A percentile compares a stretch with the other conserved stretches of the same genome.
phyloP scores from a whole-genome alignment of 2,113 vertebrate species.

The Chionomys nivalis region DNA sequence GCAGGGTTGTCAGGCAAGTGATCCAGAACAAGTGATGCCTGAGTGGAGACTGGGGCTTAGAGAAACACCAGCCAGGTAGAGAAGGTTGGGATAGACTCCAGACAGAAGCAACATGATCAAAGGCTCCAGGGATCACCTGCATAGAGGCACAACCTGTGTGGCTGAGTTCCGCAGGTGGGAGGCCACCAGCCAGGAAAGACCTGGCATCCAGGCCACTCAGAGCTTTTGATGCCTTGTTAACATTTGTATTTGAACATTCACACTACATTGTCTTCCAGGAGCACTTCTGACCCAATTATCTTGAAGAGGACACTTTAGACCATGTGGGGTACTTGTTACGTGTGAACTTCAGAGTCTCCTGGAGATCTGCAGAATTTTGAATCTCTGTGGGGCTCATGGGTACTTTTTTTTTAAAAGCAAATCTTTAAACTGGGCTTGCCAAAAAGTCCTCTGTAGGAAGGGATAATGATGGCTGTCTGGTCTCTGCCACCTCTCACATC shows the following conservation, averaged over 20 bases:
- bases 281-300: background rate
- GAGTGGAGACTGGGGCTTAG: background rate
- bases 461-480: background rate
- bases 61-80: background rate
- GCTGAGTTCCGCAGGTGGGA: background rate
- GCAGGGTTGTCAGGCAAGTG: background rate
- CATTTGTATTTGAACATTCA: background rate
- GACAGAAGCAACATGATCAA: background rate
- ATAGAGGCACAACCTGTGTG: background rate
- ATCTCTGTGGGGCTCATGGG: background rate
- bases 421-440: background rate
- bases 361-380: background rate
- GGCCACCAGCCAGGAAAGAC: background rate
- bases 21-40: background rate
- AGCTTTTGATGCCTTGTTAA: background rate
- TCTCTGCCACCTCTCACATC: background rate
- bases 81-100: background rate
- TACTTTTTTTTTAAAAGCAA: too few species aligned
- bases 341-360: background rate
- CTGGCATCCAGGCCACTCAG: background rate
- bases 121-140: background rate
- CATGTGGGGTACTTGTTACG: background rate
- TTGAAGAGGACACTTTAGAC: background rate
- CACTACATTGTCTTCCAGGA: background rate
- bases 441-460: background rate